These are phyloP conservation scores for Struthidea cinerea DNA, from an alignment of 2,113 vertebrate species.

Conservation along the genomic window DNA sequence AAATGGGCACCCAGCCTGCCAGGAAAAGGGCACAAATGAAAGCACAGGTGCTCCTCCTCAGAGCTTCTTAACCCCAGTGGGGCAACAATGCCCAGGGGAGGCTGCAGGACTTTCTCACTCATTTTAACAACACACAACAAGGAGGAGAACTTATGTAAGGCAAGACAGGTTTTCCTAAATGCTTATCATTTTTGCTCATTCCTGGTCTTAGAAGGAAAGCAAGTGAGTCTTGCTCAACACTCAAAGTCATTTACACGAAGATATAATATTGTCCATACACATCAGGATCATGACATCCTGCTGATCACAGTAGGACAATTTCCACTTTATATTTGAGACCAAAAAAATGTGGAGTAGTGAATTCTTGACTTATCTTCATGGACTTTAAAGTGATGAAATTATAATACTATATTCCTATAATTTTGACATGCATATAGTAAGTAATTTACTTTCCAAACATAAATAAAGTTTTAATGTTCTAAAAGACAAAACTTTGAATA, in stretches of 20 bases:
- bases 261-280: background rate
- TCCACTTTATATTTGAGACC: background rate
- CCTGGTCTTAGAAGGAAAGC: background rate
- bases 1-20: background rate
- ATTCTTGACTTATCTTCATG: background rate
- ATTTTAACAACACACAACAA: fast-evolving
- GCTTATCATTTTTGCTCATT: background rate
- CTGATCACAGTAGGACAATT: background rate
- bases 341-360: background rate
- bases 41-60: background rate
- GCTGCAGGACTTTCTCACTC: too few relatives aligned
- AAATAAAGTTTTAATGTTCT: background rate
- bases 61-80: background rate
- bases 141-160: background rate
- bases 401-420: background rate
- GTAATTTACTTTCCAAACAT: background rate
- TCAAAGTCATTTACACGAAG: background rate
- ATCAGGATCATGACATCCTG: background rate
- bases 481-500: background rate
- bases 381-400: background rate
- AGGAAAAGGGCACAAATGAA: background rate
- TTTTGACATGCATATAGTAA: fast-evolving
- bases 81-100: fast-evolving
- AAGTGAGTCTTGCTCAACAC: background rate
- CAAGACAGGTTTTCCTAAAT: background rate